Base-by-base conservation (phyloP, 2,888 invertebrate genomes). In the Danaus chrysippus region DNA sequence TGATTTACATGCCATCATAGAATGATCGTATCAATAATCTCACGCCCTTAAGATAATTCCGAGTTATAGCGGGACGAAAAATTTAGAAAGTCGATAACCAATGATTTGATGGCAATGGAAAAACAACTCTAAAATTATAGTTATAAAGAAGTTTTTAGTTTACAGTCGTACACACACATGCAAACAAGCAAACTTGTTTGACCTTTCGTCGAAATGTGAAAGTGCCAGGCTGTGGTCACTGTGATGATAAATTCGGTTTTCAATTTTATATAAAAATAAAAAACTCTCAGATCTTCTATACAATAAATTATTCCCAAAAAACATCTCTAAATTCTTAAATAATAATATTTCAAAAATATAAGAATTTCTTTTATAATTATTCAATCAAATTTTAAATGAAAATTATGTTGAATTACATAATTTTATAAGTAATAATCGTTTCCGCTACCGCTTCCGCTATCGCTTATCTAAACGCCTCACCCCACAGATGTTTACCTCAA, bases 161-260 rank as follows among this genome's bases (percentile, higher is more conserved):
- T 44, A 68, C 72, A 64, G 62, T 61, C 68, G 65, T 64, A 67
- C 67, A 54, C 62, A 68, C 67, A 69, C 67, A 69, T 67, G 69
- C 71, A 73, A 71, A 68, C 69, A 70, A 65, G 71, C 69, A 72
- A 63, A 74, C 70, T 65, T 62, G 71, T 70, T 73, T 87, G 86
- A 87, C 86, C 86, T 86, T 84, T 85, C 76, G 73, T 78, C 64
- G 70, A 74, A 74, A 81, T 83, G 86, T 87, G 86, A 87, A 87
- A 86, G 86, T 82, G 69, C 67, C 65, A 70, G 67, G 61, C 62
- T 61, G 67, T 62, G 70, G 61, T 58, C 70, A 68, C 17, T 66
- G 65, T 63, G 63, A 59, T 49, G 46, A 59, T 44, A 41, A 54
- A 44, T 58, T 56, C 42, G 8, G 8, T 52, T 53, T 63, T 41